Evolutionary conservation across 2,113 vertebrate genomes (phyloP).

Genomic region (Ochotona curzoniae): DNA sequence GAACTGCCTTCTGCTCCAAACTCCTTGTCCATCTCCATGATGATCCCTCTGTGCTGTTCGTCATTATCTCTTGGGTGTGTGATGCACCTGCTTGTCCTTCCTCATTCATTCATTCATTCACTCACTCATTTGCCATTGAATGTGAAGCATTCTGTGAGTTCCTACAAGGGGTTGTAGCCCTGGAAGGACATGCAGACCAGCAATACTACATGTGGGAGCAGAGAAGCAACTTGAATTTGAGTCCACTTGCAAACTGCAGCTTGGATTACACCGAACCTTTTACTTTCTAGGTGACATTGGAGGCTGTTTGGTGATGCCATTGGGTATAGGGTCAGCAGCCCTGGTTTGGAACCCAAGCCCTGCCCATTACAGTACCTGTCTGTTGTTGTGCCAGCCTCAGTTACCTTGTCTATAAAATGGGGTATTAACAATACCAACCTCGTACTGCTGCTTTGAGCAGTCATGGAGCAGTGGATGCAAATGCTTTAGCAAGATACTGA

Average conservation of each 20-base stretch:
- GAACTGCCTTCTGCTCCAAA: background rate
- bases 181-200: background rate
- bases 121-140: too few relatives aligned
- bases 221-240: background rate
- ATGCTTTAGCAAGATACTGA: background rate
- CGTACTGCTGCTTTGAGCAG: background rate
- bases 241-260: background rate
- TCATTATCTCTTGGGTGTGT: background rate
- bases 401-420: background rate
- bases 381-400: background rate
- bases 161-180: background rate
- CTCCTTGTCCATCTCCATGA: background rate
- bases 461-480: background rate
- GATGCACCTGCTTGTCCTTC: background rate
- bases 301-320: background rate
- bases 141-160: too few relatives aligned
- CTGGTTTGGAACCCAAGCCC: background rate
- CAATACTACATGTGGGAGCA: background rate
- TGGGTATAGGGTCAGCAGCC: background rate
- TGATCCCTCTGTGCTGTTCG: background rate
- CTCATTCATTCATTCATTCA: background rate
- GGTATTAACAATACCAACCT: background rate
- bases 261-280: background rate
- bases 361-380: background rate
- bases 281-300: background rate